A percentile compares a stretch with the other conserved stretches of the same genome.
Conservation (phyloP, 2,888 invertebrate species). For the Homarus gammarus region DNA sequence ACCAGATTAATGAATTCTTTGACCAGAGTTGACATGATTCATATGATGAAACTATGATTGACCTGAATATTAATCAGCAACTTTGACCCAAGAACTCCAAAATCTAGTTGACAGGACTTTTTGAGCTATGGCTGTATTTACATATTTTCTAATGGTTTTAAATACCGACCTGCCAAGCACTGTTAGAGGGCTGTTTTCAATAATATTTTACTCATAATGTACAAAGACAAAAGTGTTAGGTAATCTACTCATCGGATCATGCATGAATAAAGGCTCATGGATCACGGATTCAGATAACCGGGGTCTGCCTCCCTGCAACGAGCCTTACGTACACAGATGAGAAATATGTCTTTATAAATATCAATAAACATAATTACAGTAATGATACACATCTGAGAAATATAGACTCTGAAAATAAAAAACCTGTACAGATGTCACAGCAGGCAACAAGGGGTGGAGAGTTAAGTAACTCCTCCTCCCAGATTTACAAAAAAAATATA, state of each 20-base stretch:
- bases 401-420: constrained; percentile 76
- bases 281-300: constrained; percentile 43
- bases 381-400: constrained; percentile 75
- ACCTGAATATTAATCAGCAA: neutral
- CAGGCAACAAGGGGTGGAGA: constrained; percentile 70
- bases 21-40: neutral
- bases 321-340: constrained; percentile 71
- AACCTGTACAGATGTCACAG: constrained; percentile 73
- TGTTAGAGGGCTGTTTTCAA: neutral
- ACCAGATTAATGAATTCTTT: neutral
- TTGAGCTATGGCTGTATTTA: neutral
- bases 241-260: neutral
- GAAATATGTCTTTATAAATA: constrained; percentile 75
- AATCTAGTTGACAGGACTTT: neutral
- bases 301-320: constrained; percentile 61
- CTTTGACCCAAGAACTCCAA: neutral
- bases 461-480: constrained; percentile 31
- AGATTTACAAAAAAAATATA: constrained; percentile 52
- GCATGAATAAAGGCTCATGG: constrained; percentile 31
- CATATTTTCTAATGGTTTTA: neutral
- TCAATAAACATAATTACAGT: constrained; percentile 74
- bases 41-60: constrained; percentile 5
- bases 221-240: neutral
- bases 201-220: neutral
- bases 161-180: neutral